phyloP scores from a whole-genome alignment of 2,888 invertebrate genomes.

The Mesorhabditis belari region DNA sequence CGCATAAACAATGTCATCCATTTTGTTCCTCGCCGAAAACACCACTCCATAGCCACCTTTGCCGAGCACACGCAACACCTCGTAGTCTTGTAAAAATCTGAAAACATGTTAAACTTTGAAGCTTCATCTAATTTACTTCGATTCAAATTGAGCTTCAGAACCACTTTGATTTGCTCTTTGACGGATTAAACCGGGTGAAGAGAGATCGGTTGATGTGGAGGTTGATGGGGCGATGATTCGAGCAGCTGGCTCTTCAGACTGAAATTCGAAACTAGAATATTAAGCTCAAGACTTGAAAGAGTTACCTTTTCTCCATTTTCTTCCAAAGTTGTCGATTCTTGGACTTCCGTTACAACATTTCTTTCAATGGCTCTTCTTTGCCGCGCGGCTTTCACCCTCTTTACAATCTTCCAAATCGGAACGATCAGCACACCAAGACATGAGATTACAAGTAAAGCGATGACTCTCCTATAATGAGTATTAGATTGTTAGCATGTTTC shows the following conservation, averaged over 20 bases:
- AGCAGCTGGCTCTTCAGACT: no score
- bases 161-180: not conserved
- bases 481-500: not conserved
- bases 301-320: no score
- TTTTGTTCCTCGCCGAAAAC: slow-evolving; percentile 84
- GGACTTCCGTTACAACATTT: no score
- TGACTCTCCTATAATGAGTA: not conserved
- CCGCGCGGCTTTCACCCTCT: no score
- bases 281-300: no score
- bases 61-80: slow-evolving; percentile 55
- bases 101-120: not conserved
- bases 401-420: not conserved
- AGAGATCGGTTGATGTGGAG: not conserved
- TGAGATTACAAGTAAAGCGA: no score
- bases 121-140: not conserved
- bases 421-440: not conserved
- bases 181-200: not conserved
- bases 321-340: no score
- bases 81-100: slow-evolving; percentile 47
- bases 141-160: not conserved
- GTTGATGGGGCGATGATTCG: not conserved
- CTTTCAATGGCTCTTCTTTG: no score
- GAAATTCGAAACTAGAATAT: no score
- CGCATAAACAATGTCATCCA: slow-evolving; percentile 88
- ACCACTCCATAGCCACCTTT: slow-evolving; percentile 90